phyloP scores from a whole-genome alignment of 2,888 invertebrate species.

The Camponotus fellah region DNA sequence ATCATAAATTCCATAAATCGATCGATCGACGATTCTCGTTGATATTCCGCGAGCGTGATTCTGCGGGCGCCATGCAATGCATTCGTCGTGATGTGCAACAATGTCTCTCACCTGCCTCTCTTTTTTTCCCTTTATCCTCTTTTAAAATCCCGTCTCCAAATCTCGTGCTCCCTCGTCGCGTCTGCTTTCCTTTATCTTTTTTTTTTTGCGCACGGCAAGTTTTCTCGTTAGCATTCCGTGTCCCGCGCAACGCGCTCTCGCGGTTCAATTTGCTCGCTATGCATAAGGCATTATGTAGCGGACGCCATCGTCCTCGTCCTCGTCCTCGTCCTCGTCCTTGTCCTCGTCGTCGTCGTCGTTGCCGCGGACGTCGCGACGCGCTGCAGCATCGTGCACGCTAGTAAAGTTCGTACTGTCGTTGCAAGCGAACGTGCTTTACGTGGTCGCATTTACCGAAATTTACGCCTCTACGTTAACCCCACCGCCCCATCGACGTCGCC shows the following conservation, averaged over 20 bases:
- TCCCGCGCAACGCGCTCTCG: conserved; percentile 59
- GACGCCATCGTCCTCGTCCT: conserved; percentile 23
- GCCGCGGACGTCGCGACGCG: conserved; percentile 23
- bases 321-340: background rate
- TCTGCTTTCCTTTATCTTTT: background rate
- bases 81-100: conserved; percentile 19
- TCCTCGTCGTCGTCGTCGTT: background rate
- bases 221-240: conserved; percentile 75
- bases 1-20: conserved; percentile 60
- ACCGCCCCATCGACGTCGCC: conserved; percentile 1
- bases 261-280: conserved; percentile 76
- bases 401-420: conserved; percentile 32
- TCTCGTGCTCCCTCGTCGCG: background rate
- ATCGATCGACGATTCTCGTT: conserved; percentile 32
- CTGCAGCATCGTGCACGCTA: conserved; percentile 1
- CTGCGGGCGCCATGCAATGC: conserved; percentile 4
- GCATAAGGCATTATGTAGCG: conserved; percentile 75
- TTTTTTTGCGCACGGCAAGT: conserved; percentile 66
- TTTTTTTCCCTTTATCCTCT: background rate
- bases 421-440: conserved; percentile 66
- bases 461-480: conserved; percentile 32
- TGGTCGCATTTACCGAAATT: conserved; percentile 64
- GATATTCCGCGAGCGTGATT: conserved; percentile 58
- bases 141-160: conserved; percentile 36
- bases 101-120: conserved; percentile 12